A percentile compares a stretch with the other conserved stretches of the same genome.
phyloP scores from a whole-genome alignment of 1,140 invertebrate species.

The Acromyrmex charruanus region DNA sequence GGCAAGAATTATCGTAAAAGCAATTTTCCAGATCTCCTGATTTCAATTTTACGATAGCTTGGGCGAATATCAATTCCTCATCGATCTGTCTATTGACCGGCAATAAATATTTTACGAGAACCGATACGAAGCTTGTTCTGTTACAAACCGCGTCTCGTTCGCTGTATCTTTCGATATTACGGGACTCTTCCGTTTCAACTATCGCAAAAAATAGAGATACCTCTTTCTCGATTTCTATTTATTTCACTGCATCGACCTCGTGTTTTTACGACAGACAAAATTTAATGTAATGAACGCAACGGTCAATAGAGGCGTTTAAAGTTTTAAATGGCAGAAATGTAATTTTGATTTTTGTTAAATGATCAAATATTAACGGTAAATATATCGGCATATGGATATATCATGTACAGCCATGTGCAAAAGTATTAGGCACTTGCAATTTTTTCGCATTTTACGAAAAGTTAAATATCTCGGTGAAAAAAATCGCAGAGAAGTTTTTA shows the following conservation, averaged over 20 bases:
- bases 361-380: conserved; percentile 11
- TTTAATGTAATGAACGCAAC: conserved; percentile 26
- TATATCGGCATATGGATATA: not conserved
- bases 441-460: too few species aligned
- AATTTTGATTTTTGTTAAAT: conserved; percentile 38
- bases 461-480: too few species aligned
- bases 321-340: conserved; percentile 4
- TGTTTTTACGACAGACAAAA: conserved; percentile 4
- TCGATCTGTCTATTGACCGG: conserved; percentile 28
- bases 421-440: too few species aligned
- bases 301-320: not conserved
- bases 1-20: conserved; percentile 20
- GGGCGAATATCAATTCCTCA: conserved; percentile 5
- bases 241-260: conserved; percentile 1
- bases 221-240: conserved; percentile 1
- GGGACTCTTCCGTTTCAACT: conserved; percentile 5
- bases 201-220: conserved; percentile 5
- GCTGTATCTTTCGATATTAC: conserved; percentile 28
- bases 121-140: not conserved
- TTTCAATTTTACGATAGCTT: conserved; percentile 49
- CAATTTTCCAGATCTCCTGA: conserved; percentile 7
- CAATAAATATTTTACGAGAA: conserved; percentile 61
- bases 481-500: too few species aligned
- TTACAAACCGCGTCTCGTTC: not conserved
- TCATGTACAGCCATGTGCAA: too few species aligned